Evolutionary conservation across 2,797 vertebrate species (phyloP).

Genomic region (Furcifer pardalis): DNA sequence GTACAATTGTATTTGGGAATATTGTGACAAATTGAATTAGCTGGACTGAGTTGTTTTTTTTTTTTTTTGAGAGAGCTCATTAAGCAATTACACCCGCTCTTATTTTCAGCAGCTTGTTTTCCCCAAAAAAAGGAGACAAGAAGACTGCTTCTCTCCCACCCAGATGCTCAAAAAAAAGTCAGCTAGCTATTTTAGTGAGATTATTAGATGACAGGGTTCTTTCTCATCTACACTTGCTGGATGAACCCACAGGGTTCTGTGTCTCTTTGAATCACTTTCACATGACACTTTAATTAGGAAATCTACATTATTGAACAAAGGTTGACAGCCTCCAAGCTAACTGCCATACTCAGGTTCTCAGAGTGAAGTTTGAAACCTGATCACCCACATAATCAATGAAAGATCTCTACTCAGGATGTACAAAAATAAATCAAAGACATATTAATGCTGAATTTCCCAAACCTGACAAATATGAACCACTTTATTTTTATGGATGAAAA

Average conservation of each 20-base stretch:
- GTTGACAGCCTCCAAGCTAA: background rate
- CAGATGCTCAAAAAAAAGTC: background rate
- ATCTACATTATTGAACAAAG: background rate
- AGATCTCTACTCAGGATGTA: background rate
- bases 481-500: background rate
- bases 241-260: background rate
- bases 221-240: background rate
- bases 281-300: conserved; percentile 12
- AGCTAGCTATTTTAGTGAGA: background rate
- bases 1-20: conserved; percentile 49
- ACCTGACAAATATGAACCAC: background rate
- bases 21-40: conserved; percentile 47
- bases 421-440: background rate
- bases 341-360: background rate
- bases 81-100: conserved; percentile 27
- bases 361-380: background rate
- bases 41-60: background rate
- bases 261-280: background rate
- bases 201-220: background rate
- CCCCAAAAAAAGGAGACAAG: conserved; percentile 19
- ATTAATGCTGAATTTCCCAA: background rate
- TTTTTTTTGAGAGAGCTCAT: conserved; percentile 33
- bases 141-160: background rate
- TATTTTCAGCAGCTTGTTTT: conserved; percentile 25
- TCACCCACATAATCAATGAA: conserved; percentile 5